Percentiles rank a stretch among this genome's conserved stretches.
Conservation (phyloP, 2,888 invertebrate genomes). For the Ceraclea dissimilis region DNA sequence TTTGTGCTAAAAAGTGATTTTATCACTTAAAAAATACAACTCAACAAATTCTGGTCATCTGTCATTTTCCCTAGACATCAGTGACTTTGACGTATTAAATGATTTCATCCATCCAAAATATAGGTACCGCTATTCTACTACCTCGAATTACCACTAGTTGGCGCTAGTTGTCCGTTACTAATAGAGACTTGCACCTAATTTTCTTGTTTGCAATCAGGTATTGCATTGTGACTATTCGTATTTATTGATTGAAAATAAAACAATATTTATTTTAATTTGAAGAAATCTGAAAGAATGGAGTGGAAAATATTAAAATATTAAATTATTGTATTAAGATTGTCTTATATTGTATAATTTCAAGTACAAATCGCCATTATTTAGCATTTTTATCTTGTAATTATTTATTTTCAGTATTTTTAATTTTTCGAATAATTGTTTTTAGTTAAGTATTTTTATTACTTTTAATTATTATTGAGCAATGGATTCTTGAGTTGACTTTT, state of each 20-base stretch:
- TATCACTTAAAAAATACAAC: too few relatives aligned
- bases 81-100: too few relatives aligned
- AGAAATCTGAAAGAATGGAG: too few relatives aligned
- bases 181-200: too few relatives aligned
- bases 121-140: too few relatives aligned
- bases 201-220: background rate
- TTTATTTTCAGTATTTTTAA: background rate
- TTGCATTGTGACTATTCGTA: background rate
- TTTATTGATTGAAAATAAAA: background rate
- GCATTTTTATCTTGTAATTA: constrained; percentile 10
- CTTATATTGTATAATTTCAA: constrained; percentile 22
- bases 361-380: constrained; percentile 26
- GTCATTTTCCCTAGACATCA: too few relatives aligned
- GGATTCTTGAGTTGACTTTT: background rate
- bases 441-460: background rate
- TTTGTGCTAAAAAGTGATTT: too few relatives aligned
- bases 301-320: background rate
- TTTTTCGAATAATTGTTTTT: background rate
- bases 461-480: constrained; percentile 1
- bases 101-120: too few relatives aligned
- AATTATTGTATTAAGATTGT: background rate
- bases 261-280: constrained; percentile 12
- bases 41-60: too few relatives aligned
- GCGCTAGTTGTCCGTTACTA: too few relatives aligned
- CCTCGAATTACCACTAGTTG: too few relatives aligned